Evolutionary conservation across 2,797 vertebrate genomes (phyloP), one percentile per base, ranked within the genome.

Genomic region (Myiotriccus ornatus): DNA sequence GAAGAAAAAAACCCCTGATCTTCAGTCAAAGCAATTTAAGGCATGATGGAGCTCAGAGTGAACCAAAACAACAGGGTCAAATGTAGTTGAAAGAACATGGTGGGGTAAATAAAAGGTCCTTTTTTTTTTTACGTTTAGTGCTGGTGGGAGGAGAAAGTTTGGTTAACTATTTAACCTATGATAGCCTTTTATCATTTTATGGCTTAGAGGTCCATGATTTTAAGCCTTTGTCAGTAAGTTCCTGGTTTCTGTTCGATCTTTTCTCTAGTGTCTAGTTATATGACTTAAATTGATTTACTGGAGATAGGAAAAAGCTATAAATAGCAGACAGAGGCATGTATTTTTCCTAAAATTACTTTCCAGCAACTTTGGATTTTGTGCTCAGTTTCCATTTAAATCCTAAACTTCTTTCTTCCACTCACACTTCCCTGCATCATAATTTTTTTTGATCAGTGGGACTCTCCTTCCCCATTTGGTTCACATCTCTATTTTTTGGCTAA

Each of bases 161-260:
- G 83, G 93, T 97, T 95, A 97, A 97, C 95, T 95, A 95, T 97
- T 97, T 96, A 96, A 96, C 90, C 83, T 96, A 28, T 96, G 90
- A 89, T 93, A 92, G 88, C 71, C 89, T 91, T 96, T 95, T 88
- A 95, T 95, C 69, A 93, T 95, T 96, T 96, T 97, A 94, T 94
- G 68, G 65, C 64, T 87, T 53, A 87, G 13, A 16, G 37, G 8
- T 92, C 77, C 2, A 1, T 85, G 75, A 67, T 95, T 93, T 84
- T 93, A 92, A 86, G 74, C 37, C 69, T 91, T 93, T 93, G 55
- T 87, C 55, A 57, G 41, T 70, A 81, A 71, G 44, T 76, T 83
- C 15, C 22, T 57, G 22, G 6, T 76, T 89, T 79, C 37, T 70
- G 59, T 84, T 95, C 8, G 0, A 2, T 70, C 41, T 84, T 90